These are phyloP conservation scores for Acrossocheilus fasciatus DNA, from an alignment of 2,797 vertebrate genomes.

Conservation along the genomic window DNA sequence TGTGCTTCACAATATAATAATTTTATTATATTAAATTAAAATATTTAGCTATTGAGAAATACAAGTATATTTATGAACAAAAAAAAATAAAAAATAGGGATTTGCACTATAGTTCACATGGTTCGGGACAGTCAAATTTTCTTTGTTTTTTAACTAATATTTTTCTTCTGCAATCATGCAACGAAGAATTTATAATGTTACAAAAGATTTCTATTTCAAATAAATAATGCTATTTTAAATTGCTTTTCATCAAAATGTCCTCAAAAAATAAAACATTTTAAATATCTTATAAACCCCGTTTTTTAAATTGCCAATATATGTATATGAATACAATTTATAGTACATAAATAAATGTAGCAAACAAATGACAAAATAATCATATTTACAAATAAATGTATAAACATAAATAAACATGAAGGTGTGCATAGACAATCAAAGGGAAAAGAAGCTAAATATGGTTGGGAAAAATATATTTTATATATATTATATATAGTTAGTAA, in stretches of 20 bases:
- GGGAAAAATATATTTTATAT: background rate
- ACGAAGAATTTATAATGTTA: background rate
- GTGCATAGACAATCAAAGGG: background rate
- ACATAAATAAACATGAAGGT: background rate
- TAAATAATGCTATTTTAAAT: background rate
- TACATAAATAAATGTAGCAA: background rate
- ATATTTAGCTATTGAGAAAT: background rate
- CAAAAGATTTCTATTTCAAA: background rate
- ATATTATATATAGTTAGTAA: no score
- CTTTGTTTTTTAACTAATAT: background rate
- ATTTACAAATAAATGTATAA: background rate
- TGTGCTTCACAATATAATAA: background rate
- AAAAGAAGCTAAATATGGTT: background rate
- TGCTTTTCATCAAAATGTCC: background rate
- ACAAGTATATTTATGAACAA: background rate
- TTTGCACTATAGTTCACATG: background rate
- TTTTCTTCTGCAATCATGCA: background rate
- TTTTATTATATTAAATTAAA: background rate
- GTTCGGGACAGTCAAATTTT: background rate
- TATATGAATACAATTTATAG: background rate
- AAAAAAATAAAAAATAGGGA: background rate
- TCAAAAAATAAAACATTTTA: background rate
- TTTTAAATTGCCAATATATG: background rate
- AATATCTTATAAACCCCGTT: background rate
- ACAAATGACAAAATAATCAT: background rate